These are phyloP conservation scores for Athalia cordata DNA, from an alignment of 2,888 invertebrate genomes.

Conservation along the genomic window DNA sequence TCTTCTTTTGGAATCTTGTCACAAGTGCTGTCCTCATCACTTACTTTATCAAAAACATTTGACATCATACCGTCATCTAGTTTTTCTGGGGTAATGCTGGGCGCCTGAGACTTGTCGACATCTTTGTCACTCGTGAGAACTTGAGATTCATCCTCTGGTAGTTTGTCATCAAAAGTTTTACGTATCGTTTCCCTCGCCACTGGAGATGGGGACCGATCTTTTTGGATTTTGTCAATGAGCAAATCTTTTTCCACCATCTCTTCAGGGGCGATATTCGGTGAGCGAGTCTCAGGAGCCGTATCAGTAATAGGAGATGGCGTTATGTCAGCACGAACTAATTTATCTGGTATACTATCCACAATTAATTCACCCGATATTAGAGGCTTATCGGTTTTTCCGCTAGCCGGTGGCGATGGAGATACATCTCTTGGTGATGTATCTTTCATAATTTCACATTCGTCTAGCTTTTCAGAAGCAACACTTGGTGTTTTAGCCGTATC, in stretches of 20 bases:
- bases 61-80: background rate
- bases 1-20: conserved; percentile 3
- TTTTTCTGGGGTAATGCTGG: conserved; percentile 45
- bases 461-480: conserved; percentile 5
- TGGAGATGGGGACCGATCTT: conserved; percentile 20
- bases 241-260: background rate
- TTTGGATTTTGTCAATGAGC: background rate
- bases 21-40: background rate
- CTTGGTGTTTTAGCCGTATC: background rate
- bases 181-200: background rate
- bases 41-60: conserved; percentile 5
- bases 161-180: conserved; percentile 36
- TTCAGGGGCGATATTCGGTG: background rate
- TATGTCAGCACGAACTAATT: background rate
- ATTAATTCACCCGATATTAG: background rate
- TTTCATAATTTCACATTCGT: background rate
- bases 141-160: background rate
- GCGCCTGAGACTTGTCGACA: background rate
- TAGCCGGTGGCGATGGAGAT: conserved; percentile 1
- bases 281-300: background rate
- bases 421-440: background rate
- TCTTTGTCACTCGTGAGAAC: background rate
- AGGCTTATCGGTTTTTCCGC: background rate
- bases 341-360: background rate
- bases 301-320: conserved; percentile 1